Conservation (phyloP, 2,113 vertebrate genomes). For the Psammodynastes pulverulentus region DNA sequence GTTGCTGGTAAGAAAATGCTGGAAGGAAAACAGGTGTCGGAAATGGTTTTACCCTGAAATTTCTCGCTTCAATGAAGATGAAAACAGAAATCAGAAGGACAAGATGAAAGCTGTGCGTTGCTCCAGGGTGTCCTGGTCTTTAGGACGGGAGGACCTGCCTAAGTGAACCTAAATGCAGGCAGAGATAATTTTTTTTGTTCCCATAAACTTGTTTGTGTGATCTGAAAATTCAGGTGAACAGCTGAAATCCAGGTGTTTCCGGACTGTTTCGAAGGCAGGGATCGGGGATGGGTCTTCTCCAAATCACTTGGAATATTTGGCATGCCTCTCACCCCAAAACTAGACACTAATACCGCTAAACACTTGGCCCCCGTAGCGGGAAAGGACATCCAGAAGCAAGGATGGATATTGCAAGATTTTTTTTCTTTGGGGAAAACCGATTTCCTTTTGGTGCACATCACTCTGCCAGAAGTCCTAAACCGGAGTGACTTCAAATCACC, state of each 20-base stretch:
- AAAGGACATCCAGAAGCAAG: neutral
- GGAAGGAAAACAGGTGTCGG: neutral
- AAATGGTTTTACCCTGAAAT: neutral
- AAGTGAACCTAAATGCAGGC: neutral
- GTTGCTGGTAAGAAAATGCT: neutral
- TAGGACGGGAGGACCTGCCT: neutral
- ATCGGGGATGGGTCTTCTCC: neutral
- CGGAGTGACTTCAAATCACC: neutral
- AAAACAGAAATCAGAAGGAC: neutral
- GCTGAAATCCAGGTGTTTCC: neutral
- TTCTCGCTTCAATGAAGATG: neutral
- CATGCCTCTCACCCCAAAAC: neutral
- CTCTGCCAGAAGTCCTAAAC: neutral
- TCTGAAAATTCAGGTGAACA: neutral
- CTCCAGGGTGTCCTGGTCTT: neutral
- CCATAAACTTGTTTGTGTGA: neutral
- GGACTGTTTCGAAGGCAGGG: neutral
- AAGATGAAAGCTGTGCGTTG: neutral
- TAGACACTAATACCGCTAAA: neutral
- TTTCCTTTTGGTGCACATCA: neutral
- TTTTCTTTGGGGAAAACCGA: neutral
- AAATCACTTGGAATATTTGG: neutral
- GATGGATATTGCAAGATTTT: neutral
- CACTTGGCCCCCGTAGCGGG: neutral
- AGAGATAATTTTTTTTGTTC: neutral